phyloP scores from a whole-genome alignment of 2,113 vertebrate genomes.

The Haemorhous mexicanus region DNA sequence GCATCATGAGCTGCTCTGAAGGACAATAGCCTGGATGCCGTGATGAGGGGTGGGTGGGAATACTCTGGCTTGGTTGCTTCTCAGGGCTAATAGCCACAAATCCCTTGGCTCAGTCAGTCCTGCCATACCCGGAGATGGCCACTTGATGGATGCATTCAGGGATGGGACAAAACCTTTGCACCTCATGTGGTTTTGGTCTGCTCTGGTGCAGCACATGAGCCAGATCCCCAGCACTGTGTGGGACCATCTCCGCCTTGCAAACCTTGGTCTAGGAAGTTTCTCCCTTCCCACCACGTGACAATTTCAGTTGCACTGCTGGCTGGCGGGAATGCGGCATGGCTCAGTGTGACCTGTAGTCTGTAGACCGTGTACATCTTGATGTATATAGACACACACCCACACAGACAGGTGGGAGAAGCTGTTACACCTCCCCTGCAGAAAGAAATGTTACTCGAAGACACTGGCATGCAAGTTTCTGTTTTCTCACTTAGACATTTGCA shows the following conservation, averaged over 20 bases:
- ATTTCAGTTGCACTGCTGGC: background rate
- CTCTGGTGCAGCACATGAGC: background rate
- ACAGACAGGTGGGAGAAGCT: background rate
- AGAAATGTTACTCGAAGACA: background rate
- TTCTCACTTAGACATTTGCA: background rate
- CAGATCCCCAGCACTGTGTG: fast-evolving
- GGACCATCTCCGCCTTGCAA: background rate
- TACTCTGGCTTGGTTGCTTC: background rate
- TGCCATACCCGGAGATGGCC: background rate
- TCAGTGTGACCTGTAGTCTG: background rate
- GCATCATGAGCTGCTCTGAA: background rate
- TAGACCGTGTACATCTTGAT: background rate
- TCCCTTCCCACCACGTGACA: background rate
- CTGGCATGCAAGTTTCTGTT: conserved; percentile 30
- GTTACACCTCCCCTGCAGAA: background rate
- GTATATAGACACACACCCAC: background rate
- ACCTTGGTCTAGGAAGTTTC: background rate
- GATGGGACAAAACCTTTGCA: background rate
- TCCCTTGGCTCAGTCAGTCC: background rate
- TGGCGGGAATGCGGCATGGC: background rate
- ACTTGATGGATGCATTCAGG: fast-evolving
- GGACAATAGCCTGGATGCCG: background rate
- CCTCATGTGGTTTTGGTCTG: fast-evolving
- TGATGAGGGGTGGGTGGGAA: fast-evolving
- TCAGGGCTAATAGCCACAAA: background rate